Percentiles rank a stretch among this genome's conserved stretches.
These are phyloP conservation scores for Darevskia nairensis DNA, from an alignment of 2,797 vertebrate species.

Conservation along the genomic window DNA sequence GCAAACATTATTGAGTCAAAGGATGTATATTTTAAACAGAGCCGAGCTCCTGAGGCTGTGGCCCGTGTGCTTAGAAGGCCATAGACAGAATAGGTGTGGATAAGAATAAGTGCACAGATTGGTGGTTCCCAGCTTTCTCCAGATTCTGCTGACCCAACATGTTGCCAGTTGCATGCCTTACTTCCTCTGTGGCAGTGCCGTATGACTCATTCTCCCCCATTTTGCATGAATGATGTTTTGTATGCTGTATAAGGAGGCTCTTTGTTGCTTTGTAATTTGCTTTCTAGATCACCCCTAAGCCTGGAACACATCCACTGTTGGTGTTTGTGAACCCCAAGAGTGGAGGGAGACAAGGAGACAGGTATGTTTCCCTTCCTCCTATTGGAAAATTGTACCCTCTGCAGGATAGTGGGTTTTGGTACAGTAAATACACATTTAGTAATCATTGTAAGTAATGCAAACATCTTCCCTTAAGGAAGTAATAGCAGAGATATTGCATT, in stretches of 20 bases:
- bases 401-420: background rate
- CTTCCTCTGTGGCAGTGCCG: background rate
- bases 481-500: background rate
- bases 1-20: background rate
- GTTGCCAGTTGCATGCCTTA: background rate
- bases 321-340: slow-evolving; percentile 96
- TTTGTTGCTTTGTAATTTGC: slow-evolving; percentile 56
- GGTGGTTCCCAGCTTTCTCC: background rate
- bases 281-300: slow-evolving; percentile 88
- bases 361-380: slow-evolving; percentile 77
- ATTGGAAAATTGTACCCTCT: background rate
- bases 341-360: slow-evolving; percentile 93
- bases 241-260: slow-evolving; percentile 2
- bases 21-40: background rate
- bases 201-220: slow-evolving; percentile 11
- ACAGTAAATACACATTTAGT: background rate
- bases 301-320: slow-evolving; percentile 91
- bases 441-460: background rate
- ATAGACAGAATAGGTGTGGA: background rate
- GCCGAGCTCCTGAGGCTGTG: background rate
- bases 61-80: background rate
- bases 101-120: background rate
- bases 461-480: background rate
- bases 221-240: slow-evolving; percentile 24
- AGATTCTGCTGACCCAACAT: background rate